phyloP scores from a whole-genome alignment of 1,140 invertebrate species.

The Matsumurasca onukii region DNA sequence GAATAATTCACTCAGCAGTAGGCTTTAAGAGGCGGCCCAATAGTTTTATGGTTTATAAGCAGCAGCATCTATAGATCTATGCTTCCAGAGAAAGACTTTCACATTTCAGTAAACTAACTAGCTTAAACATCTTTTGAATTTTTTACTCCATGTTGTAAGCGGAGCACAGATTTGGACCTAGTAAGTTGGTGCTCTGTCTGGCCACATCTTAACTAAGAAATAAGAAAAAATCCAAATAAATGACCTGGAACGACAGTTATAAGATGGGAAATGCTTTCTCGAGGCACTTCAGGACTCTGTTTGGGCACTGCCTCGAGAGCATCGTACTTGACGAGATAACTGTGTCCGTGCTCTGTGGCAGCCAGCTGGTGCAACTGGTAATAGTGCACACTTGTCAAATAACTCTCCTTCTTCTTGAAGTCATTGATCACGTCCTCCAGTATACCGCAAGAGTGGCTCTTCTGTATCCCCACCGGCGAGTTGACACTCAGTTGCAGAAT shows the following conservation, averaged over 20 bases:
- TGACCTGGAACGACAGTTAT: neutral
- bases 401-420: constrained; percentile 12
- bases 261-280: neutral
- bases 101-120: too few species aligned
- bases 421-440: constrained; percentile 18
- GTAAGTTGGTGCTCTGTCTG: too few species aligned
- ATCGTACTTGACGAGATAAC: constrained; percentile 1
- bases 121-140: too few species aligned
- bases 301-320: neutral
- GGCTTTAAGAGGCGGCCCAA: too few species aligned
- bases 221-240: too few species aligned
- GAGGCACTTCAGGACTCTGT: neutral
- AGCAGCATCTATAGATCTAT: too few species aligned
- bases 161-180: too few species aligned
- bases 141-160: too few species aligned
- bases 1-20: too few species aligned
- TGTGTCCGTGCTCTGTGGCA: neutral
- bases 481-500: constrained; percentile 14
- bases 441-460: constrained; percentile 12
- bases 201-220: too few species aligned
- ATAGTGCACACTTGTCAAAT: neutral
- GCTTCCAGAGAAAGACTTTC: too few species aligned
- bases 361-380: neutral
- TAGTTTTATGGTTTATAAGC: too few species aligned
- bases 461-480: constrained; percentile 3